A percentile compares a stretch with the other conserved stretches of the same genome.
phyloP scores from a whole-genome alignment of 1,140 invertebrate genomes.

The Platorchestia sp. region DNA sequence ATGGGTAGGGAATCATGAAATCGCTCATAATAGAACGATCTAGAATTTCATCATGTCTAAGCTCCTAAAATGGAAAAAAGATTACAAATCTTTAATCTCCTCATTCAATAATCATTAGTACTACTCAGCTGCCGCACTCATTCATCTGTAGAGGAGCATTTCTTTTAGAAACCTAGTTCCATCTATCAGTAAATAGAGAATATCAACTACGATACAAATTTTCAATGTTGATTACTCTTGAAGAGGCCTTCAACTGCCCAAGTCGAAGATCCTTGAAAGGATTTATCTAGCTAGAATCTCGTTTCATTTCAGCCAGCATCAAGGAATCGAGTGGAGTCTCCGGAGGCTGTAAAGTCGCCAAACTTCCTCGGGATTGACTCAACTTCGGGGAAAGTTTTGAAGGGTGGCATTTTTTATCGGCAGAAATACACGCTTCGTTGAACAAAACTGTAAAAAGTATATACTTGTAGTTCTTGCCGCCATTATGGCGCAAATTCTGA shows the following conservation, averaged over 20 bases:
- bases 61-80: not conserved
- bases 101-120: not conserved
- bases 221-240: not conserved
- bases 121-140: not conserved
- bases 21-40: no score
- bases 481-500: not conserved
- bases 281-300: conserved; percentile 40
- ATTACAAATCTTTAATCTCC: not conserved
- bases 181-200: not conserved
- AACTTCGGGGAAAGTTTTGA: conserved; percentile 45
- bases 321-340: conserved; percentile 49
- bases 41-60: not conserved
- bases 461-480: not conserved
- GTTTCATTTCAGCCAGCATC: conserved; percentile 40
- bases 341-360: conserved; percentile 44
- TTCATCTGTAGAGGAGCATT: not conserved
- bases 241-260: not conserved
- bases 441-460: not conserved
- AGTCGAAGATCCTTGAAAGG: conserved; percentile 9
- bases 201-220: not conserved
- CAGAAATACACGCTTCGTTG: conserved; percentile 32
- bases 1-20: no score
- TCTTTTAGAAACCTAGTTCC: not conserved
- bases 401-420: conserved; percentile 47
- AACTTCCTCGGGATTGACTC: conserved; percentile 45